phyloP scores from a whole-genome alignment of 2,113 vertebrate genomes.

The Mungos mungo region DNA sequence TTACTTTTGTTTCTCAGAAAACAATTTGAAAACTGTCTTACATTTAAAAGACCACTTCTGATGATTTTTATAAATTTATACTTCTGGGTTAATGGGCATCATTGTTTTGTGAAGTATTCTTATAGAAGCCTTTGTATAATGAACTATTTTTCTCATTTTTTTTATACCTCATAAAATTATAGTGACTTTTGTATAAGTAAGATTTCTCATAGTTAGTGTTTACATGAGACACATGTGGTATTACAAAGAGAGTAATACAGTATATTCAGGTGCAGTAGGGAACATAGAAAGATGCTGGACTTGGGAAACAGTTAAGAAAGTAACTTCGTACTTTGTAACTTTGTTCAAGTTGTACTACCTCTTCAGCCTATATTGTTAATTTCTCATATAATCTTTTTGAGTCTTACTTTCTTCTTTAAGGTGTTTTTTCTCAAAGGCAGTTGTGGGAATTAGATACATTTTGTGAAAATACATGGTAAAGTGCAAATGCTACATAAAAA shows the following conservation, averaged over 20 bases:
- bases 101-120: neutral
- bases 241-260: neutral
- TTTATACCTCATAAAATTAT: neutral
- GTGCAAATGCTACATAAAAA: neutral
- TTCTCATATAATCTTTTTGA: neutral
- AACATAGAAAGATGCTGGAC: neutral
- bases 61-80: neutral
- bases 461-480: slow-evolving; percentile 21
- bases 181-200: slow-evolving; percentile 21
- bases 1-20: neutral
- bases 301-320: slow-evolving; percentile 3
- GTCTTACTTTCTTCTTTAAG: slow-evolving; percentile 25
- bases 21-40: neutral
- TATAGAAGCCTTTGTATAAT: neutral
- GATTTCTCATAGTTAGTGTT: slow-evolving; percentile 17
- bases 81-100: neutral
- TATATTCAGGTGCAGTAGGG: neutral
- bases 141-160: slow-evolving; percentile 16
- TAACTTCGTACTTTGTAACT: neutral
- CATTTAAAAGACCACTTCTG: neutral
- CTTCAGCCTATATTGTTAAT: neutral
- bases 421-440: slow-evolving; percentile 13
- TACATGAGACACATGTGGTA: slow-evolving; percentile 3
- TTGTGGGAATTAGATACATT: slow-evolving; percentile 34
- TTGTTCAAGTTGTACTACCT: neutral